Conservation (phyloP, 2,797 vertebrate genomes). For the Arnoldichthys spilopterus region DNA sequence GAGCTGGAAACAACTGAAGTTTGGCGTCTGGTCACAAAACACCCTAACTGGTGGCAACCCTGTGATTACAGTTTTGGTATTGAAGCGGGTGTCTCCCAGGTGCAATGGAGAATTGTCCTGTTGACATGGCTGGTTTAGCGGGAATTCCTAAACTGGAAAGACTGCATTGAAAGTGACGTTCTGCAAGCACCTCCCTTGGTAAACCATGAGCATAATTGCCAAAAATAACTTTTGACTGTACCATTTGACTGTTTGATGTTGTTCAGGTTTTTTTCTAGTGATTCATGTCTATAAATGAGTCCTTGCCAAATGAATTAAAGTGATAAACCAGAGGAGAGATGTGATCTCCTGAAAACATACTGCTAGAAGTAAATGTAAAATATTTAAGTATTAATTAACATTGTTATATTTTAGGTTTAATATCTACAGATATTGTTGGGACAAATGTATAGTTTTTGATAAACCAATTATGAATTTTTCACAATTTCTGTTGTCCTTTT, state of each 20-base stretch:
- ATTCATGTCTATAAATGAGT: slow-evolving; percentile 20
- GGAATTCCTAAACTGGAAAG: slow-evolving; percentile 54
- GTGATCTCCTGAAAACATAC: too few species aligned
- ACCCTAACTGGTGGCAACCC: slow-evolving; percentile 3
- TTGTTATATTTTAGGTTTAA: too few species aligned
- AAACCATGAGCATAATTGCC: slow-evolving; percentile 43
- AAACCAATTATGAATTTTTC: too few species aligned
- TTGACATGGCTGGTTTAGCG: slow-evolving; percentile 53
- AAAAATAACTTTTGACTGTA: slow-evolving; percentile 41
- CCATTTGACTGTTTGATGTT: slow-evolving; percentile 29
- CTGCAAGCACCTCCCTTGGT: slow-evolving; percentile 39
- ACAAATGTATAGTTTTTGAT: too few species aligned
- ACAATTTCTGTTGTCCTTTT: too few species aligned
- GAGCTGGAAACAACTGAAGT: slow-evolving; percentile 10
- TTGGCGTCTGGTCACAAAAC: slow-evolving; percentile 4
- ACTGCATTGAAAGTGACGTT: slow-evolving; percentile 47
- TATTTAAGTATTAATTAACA: too few species aligned
- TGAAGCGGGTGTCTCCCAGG: slow-evolving; percentile 38
- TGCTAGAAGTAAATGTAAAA: too few species aligned
- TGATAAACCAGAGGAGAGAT: not conserved
- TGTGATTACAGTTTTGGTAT: slow-evolving; percentile 18
- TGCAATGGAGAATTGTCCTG: slow-evolving; percentile 43
- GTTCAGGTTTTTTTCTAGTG: slow-evolving; percentile 28
- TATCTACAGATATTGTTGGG: too few species aligned
- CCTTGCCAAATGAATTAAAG: not conserved